Conservation (phyloP, 1,140 invertebrate genomes). For the Trachymyrmex septentrionalis region DNA sequence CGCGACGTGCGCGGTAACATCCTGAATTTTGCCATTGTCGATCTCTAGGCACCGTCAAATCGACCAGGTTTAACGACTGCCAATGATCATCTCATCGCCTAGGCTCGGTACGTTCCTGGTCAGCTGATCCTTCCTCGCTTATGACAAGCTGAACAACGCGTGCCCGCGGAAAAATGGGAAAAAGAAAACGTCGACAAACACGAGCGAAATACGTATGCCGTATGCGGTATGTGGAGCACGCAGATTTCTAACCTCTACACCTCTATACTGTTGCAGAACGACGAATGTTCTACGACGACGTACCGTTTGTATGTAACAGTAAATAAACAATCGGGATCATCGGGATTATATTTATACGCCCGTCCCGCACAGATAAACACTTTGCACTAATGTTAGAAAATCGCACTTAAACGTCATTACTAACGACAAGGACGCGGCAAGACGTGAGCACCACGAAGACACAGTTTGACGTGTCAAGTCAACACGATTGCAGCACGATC, state of each 20-base stretch:
- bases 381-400: slow-evolving; percentile 5
- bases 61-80: not conserved
- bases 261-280: not conserved
- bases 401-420: not conserved
- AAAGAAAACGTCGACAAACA: not conserved
- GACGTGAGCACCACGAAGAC: not conserved
- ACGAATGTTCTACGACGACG: not conserved
- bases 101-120: not conserved
- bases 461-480: slow-evolving; percentile 37
- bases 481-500: not conserved
- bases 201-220: not conserved
- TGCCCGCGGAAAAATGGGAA: not conserved
- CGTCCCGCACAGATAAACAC: not conserved
- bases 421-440: not conserved
- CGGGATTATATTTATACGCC: not conserved
- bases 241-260: slow-evolving; percentile 21
- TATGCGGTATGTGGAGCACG: not conserved
- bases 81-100: slow-evolving; percentile 31
- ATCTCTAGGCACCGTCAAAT: not conserved
- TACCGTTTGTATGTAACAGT: not conserved
- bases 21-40: slow-evolving; percentile 84
- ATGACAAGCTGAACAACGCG: not conserved
- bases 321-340: not conserved
- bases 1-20: slow-evolving; percentile 87
- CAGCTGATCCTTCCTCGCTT: not conserved